phyloP scores from a whole-genome alignment of 2,113 vertebrate species.

The Penelope pileata region DNA sequence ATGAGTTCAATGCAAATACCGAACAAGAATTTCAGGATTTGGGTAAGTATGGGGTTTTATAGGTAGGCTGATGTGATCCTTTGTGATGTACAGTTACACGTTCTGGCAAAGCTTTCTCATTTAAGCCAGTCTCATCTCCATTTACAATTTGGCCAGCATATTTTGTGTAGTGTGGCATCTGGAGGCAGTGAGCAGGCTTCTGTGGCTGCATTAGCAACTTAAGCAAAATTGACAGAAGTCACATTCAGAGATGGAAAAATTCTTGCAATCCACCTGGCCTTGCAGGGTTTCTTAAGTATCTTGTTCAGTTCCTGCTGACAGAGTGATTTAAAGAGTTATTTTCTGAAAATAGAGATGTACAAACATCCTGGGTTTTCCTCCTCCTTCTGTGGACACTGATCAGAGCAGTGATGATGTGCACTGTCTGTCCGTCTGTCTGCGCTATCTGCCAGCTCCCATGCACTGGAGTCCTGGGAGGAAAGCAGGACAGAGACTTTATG shows the following conservation, averaged over 20 bases:
- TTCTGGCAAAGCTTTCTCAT: neutral
- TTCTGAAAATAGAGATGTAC: neutral
- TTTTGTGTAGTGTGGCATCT: neutral
- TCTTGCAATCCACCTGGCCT: neutral
- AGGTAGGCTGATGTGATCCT: neutral
- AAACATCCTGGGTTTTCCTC: neutral
- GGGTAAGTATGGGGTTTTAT: neutral
- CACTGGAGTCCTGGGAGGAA: neutral
- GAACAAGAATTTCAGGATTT: conserved; percentile 47
- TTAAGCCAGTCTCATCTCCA: neutral
- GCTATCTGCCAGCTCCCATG: accelerated
- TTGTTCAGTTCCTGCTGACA: accelerated
- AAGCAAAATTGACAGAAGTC: neutral
- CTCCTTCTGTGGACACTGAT: accelerated
- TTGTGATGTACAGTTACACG: neutral
- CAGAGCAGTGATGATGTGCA: neutral
- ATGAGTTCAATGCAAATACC: conserved; percentile 42
- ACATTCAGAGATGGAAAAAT: neutral
- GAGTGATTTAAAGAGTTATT: neutral
- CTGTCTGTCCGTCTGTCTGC: accelerated
- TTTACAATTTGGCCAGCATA: neutral
- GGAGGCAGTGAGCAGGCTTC: neutral
- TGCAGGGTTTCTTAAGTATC: neutral
- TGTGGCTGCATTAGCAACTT: neutral
- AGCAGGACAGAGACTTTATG: neutral